Evolutionary conservation across 2,113 vertebrate species (phyloP), one percentile per base, ranked within the genome.

Genomic region (Electrona antarctica): DNA sequence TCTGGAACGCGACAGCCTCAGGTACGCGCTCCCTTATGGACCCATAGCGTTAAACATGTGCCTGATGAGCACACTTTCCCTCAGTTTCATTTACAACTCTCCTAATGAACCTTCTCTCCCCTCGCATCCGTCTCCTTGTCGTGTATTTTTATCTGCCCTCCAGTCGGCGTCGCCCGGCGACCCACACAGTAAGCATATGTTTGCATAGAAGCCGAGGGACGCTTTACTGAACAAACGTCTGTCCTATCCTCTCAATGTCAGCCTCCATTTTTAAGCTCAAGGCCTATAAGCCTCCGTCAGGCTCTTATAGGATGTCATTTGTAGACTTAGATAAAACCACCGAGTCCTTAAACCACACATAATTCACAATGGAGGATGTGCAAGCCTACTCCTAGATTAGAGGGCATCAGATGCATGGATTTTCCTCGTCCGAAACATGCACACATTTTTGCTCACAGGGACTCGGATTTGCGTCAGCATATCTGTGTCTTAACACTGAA

Each of bases 1-100:
- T 90, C 77, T 76, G 45, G 75, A 85, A 88, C 69, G 85, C 81
- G 88, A 84, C 88, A 89, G 86, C 89, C 89, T 52, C 86, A 87
- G 88, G 84, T 90, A 89, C 13, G 64, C 72, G 1, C 73, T 86
- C 87, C 88, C 85, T 73, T 77, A 81, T 81, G 88, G 80, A 78
- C 83, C 60, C 45, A 21, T 21, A 72, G 78, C 78, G 84, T 73
- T 75, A 84, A 87, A 85, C 88, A 84, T 88, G 85, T 91, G 85
- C 85, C 88, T 83, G 84, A 85, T 77, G 80, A 84, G 76, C n/a
- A 69, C 74, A 73, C 77, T 64, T 76, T 84, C 76, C 21, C 79
- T 78, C 84, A 65, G 71, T 78, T 86, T 82, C 68, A 77, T 86
- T 85, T 82, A 77, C 82, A 82, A 74, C 82, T 83, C 74, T 45